A percentile compares a stretch with the other conserved stretches of the same genome.
Conservation (phyloP, 2,113 vertebrate genomes). For the Equus przewalskii region DNA sequence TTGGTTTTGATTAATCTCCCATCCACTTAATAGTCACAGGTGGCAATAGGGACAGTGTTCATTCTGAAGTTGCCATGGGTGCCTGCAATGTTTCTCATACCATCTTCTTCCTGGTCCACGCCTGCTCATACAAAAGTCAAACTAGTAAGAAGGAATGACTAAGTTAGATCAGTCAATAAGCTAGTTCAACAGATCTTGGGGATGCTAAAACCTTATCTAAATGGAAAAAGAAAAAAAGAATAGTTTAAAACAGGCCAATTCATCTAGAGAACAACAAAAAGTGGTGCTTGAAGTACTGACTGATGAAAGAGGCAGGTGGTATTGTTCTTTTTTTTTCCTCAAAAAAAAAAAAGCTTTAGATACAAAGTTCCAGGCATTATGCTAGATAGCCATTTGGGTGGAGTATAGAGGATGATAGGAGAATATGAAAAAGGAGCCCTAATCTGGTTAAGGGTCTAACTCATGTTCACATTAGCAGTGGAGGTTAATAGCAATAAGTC, state of each 20-base stretch:
- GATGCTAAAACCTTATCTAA: background rate
- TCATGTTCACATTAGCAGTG: background rate
- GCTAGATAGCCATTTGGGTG: background rate
- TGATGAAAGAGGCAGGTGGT: background rate
- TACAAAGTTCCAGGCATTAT: background rate
- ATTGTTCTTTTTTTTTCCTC: background rate
- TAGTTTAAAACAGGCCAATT: background rate
- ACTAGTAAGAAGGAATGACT: background rate
- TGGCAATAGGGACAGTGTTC: background rate
- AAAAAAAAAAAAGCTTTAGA: background rate
- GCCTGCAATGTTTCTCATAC: background rate
- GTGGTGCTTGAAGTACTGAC: background rate
- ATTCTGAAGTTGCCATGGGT: background rate
- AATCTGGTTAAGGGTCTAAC: background rate
- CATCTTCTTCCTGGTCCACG: background rate
- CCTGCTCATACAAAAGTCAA: background rate
- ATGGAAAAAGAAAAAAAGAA: background rate
- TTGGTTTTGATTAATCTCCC: slow-evolving; percentile 23
- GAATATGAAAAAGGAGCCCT: background rate
- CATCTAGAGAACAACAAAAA: background rate
- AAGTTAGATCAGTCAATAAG: background rate
- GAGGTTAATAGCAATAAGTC: background rate
- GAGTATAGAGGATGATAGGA: background rate
- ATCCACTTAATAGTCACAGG: background rate
- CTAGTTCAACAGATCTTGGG: background rate